Percentiles rank a stretch among this genome's conserved stretches.
Evolutionary conservation across 2,113 vertebrate species (phyloP).

Genomic region (Halcyon senegalensis): DNA sequence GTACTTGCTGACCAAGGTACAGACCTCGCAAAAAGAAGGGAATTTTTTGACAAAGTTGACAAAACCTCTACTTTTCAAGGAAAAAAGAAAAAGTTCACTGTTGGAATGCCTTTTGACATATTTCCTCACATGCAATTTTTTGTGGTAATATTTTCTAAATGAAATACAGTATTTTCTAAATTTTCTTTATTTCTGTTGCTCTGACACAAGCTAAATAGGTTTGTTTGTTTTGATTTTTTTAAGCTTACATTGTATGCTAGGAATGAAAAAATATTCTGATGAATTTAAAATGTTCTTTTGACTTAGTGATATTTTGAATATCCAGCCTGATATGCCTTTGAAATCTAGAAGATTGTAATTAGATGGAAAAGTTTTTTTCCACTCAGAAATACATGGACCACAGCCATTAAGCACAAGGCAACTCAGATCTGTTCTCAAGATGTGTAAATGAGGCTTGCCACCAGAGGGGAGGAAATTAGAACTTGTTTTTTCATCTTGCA

Average conservation of each 20-base stretch:
- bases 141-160: neutral
- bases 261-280: neutral
- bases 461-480: neutral
- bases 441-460: neutral
- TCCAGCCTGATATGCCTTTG: neutral
- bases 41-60: neutral
- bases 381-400: neutral
- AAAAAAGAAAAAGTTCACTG: accelerated
- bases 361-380: neutral
- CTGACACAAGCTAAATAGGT: neutral
- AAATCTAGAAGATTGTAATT: neutral
- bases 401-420: neutral
- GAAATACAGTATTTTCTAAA: neutral
- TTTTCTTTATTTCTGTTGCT: neutral
- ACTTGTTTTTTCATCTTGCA: neutral
- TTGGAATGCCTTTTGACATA: neutral
- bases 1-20: neutral
- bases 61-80: neutral
- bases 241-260: neutral
- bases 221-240: neutral
- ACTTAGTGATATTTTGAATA: neutral
- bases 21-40: neutral
- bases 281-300: neutral
- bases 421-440: neutral
- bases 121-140: neutral